Conservation (phyloP, 2,113 vertebrate genomes). For the Perccottus glenii region DNA sequence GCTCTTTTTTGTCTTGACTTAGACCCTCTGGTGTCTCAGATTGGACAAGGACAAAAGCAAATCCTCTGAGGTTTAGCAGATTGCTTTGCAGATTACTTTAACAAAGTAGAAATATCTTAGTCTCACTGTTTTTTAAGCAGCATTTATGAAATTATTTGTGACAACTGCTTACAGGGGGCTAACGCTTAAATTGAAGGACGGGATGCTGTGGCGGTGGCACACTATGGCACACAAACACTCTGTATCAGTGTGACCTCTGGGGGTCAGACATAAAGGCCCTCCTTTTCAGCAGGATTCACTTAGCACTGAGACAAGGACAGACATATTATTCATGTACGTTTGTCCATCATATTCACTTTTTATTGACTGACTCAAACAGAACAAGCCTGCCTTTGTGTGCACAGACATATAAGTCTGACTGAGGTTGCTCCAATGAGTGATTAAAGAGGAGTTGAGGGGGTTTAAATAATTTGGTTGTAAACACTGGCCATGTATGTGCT, state of each 20-base stretch:
- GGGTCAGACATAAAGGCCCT: slow-evolving; percentile 68
- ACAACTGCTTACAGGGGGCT: slow-evolving; percentile 1
- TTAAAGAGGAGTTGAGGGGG: slow-evolving; percentile 8
- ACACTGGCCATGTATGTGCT: not conserved
- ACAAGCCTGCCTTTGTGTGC: slow-evolving; percentile 65
- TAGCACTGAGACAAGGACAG: slow-evolving; percentile 53
- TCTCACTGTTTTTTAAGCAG: not conserved
- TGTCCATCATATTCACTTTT: slow-evolving; percentile 56
- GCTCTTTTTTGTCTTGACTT: slow-evolving; percentile 54
- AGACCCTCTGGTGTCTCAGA: slow-evolving; percentile 59
- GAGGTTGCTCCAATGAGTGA: slow-evolving; percentile 30
- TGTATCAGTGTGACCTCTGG: slow-evolving; percentile 46
- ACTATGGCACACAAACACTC: not conserved
- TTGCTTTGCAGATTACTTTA: slow-evolving; percentile 14
- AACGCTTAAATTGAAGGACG: slow-evolving; percentile 18
- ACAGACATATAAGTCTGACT: slow-evolving; percentile 17
- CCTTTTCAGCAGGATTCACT: slow-evolving; percentile 74
- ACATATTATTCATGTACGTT: slow-evolving; percentile 50
- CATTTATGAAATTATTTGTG: slow-evolving; percentile 7
- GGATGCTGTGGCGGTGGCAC: slow-evolving; percentile 4
- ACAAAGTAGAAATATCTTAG: slow-evolving; percentile 7
- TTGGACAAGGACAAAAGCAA: slow-evolving; percentile 48
- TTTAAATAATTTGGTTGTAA: not conserved
- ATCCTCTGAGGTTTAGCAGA: slow-evolving; percentile 51
- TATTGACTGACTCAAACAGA: slow-evolving; percentile 47